Evolutionary conservation across 2,888 invertebrate species (phyloP).

Genomic region (Epsilonema sp.): DNA sequence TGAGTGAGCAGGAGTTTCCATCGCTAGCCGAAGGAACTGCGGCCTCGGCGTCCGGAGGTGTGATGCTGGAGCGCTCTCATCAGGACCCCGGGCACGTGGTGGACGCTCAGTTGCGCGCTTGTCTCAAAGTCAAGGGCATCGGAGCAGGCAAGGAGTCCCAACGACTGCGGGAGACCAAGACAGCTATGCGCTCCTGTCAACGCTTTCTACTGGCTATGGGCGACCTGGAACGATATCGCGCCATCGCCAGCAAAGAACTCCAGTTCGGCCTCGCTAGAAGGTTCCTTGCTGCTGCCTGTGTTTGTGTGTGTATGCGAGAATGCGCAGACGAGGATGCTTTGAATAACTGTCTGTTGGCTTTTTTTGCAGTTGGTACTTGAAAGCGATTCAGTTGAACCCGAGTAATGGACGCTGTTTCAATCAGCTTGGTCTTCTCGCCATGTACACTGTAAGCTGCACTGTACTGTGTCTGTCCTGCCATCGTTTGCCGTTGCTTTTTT

Average conservation of each 20-base stretch:
- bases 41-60: no score
- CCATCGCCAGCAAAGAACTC: no score
- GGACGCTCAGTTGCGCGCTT: no score
- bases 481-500: not conserved
- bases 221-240: constrained; percentile 72
- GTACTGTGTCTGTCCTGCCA: not conserved
- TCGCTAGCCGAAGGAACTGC: no score
- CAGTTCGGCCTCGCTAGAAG: constrained; percentile 56
- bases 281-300: constrained; percentile 27
- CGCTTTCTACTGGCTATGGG: constrained; percentile 71
- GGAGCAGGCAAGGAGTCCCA: no score
- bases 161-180: no score
- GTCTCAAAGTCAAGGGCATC: no score
- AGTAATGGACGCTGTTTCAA: constrained; percentile 86
- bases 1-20: no score
- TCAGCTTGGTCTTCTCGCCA: constrained; percentile 70
- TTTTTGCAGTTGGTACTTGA: constrained; percentile 58
- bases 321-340: not conserved
- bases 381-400: constrained; percentile 76
- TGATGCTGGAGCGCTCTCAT: no score
- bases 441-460: constrained; percentile 31
- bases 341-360: constrained; percentile 5
- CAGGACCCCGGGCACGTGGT: no score
- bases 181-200: no score
- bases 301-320: not conserved